These are phyloP conservation scores for Tachina lurida DNA, from an alignment of 2,888 invertebrate genomes.

Conservation along the genomic window DNA sequence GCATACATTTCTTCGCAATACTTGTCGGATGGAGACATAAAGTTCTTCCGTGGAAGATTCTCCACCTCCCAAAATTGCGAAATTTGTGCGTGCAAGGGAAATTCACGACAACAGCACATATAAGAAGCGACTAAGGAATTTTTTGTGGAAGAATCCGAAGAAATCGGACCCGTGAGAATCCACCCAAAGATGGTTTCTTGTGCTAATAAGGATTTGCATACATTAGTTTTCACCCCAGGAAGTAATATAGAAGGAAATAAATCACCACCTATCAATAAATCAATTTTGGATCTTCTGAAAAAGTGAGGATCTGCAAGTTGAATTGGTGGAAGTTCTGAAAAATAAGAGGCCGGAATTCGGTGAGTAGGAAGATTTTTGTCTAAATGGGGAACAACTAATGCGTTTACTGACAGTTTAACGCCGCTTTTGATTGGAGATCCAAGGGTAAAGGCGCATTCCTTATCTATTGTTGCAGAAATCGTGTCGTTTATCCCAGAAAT, in stretches of 20 bases:
- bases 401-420: background rate
- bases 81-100: background rate
- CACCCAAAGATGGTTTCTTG: background rate
- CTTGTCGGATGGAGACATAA: background rate
- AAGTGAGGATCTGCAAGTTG: constrained; percentile 14
- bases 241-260: background rate
- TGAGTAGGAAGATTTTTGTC: constrained; percentile 2
- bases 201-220: background rate
- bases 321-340: background rate
- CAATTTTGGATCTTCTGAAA: constrained; percentile 21
- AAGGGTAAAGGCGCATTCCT: background rate
- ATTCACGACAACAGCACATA: background rate
- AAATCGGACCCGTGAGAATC: background rate
- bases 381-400: constrained; percentile 35
- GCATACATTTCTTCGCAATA: background rate
- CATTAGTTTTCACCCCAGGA: too few species aligned
- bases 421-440: background rate
- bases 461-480: constrained; percentile 1
- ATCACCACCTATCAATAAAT: constrained; percentile 15
- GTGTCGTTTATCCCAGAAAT: constrained; percentile 18
- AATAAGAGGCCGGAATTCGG: background rate
- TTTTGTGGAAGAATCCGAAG: background rate
- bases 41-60: constrained; percentile 4
- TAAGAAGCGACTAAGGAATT: background rate
- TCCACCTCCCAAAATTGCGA: constrained; percentile 11